Conservation (phyloP, 2,888 invertebrate genomes). For the Cataglyphis altisquamis region DNA sequence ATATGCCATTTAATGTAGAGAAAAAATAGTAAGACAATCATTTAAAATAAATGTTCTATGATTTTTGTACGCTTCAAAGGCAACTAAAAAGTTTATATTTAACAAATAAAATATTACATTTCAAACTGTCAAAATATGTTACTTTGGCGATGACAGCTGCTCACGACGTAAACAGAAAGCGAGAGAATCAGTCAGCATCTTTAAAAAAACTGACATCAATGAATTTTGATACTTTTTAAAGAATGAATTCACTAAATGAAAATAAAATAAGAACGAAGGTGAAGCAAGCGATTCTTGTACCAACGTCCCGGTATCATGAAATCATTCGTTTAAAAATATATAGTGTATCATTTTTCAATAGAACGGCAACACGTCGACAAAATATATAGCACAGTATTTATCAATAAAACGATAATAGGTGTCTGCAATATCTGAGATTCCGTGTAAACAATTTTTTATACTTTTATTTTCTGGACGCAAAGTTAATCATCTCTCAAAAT, state of each 20-base stretch:
- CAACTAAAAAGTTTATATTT: neutral
- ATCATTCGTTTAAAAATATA: slow-evolving; percentile 28
- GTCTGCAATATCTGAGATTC: neutral
- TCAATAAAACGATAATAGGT: slow-evolving; percentile 1
- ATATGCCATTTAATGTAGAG: neutral
- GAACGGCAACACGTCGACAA: no score
- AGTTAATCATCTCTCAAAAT: neutral
- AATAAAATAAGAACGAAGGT: slow-evolving; percentile 13
- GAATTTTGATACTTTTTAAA: neutral
- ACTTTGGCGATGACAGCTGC: neutral
- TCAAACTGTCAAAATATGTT: neutral
- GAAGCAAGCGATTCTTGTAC: neutral
- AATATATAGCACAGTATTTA: neutral
- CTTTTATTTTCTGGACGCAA: neutral
- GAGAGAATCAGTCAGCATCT: neutral
- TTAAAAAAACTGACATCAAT: neutral
- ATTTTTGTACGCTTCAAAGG: neutral
- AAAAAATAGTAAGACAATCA: neutral
- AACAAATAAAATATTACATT: neutral
- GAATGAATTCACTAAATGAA: slow-evolving; percentile 22
- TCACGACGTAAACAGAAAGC: neutral
- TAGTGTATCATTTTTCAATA: neutral
- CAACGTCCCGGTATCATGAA: neutral
- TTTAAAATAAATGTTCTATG: neutral
- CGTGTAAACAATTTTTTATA: slow-evolving; percentile 9